Evolutionary conservation across 2,888 invertebrate species (phyloP).

Genomic region (Dicyrtomina minuta): DNA sequence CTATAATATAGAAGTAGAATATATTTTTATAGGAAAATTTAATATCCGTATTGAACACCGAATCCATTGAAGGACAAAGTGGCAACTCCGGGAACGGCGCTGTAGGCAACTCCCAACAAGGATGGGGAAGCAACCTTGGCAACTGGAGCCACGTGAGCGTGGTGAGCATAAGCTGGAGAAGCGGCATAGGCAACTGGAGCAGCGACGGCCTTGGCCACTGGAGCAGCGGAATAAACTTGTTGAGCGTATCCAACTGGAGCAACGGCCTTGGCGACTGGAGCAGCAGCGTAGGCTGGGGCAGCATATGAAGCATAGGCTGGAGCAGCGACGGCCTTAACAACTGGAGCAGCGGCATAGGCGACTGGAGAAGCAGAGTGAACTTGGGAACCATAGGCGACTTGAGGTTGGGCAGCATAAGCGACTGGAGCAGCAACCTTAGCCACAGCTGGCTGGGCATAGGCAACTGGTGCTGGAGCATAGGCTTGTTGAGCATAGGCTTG

Average conservation of each 20-base stretch:
- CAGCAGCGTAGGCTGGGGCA: background rate
- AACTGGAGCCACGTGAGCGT: slow-evolving; percentile 1
- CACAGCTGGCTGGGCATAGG: slow-evolving; percentile 7
- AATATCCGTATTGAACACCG: slow-evolving; percentile 46
- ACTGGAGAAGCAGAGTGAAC: background rate
- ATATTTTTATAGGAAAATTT: slow-evolving; percentile 12
- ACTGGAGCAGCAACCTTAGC: slow-evolving; percentile 34
- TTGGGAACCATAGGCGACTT: background rate
- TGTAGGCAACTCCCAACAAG: slow-evolving; percentile 59
- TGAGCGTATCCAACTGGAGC: slow-evolving; percentile 8
- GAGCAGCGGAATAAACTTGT: background rate
- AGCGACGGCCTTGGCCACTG: slow-evolving; percentile 27
- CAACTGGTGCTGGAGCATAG: slow-evolving; percentile 18
- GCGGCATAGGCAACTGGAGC: slow-evolving; percentile 49
- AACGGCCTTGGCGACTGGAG: background rate
- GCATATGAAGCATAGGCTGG: background rate
- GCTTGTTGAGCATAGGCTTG: slow-evolving; percentile 7
- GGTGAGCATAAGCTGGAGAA: slow-evolving; percentile 54
- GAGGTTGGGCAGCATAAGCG: slow-evolving; percentile 12
- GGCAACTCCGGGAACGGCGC: slow-evolving; percentile 64
- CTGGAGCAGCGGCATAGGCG: slow-evolving; percentile 36
- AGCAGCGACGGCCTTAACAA: slow-evolving; percentile 26
- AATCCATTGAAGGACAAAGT: slow-evolving; percentile 62
- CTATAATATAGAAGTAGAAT: no score
- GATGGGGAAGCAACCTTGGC: slow-evolving; percentile 16